These are phyloP conservation scores for Dallia pectoralis DNA, from an alignment of 2,797 vertebrate genomes.

Conservation along the genomic window DNA sequence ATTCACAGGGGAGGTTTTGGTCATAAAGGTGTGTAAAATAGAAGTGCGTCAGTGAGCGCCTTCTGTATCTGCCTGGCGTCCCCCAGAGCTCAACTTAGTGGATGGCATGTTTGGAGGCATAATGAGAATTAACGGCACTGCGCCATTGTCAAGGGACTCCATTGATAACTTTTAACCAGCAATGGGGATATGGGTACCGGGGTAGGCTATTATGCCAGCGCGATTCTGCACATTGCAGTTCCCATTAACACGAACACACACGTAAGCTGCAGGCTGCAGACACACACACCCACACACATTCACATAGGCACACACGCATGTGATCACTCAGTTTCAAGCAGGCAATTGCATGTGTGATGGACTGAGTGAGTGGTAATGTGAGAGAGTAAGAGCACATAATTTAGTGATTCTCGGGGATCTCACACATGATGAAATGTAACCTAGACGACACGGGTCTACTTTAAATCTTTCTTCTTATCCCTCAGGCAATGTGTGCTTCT, in stretches of 20 bases:
- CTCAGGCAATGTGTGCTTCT: neutral
- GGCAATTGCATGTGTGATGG: constrained; percentile 21
- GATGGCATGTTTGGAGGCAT: constrained; percentile 2
- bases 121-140: neutral
- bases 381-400: neutral
- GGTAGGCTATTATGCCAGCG: neutral
- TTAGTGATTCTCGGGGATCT: constrained; percentile 11
- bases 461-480: constrained; percentile 8
- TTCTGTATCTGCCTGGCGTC: neutral
- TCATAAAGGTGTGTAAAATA: neutral
- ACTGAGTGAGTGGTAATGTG: neutral
- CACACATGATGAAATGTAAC: constrained; percentile 29
- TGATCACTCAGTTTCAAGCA: neutral
- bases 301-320: constrained; percentile 17
- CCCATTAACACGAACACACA: neutral
- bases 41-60: neutral
- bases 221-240: neutral
- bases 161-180: constrained; percentile 6
- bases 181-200: neutral
- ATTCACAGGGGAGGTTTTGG: neutral
- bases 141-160: neutral
- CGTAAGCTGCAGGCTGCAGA: neutral
- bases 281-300: neutral
- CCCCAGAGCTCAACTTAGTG: neutral
- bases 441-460: constrained; percentile 26